Conservation (phyloP, 2,113 vertebrate species). For the Petrocephalus zakoni region DNA sequence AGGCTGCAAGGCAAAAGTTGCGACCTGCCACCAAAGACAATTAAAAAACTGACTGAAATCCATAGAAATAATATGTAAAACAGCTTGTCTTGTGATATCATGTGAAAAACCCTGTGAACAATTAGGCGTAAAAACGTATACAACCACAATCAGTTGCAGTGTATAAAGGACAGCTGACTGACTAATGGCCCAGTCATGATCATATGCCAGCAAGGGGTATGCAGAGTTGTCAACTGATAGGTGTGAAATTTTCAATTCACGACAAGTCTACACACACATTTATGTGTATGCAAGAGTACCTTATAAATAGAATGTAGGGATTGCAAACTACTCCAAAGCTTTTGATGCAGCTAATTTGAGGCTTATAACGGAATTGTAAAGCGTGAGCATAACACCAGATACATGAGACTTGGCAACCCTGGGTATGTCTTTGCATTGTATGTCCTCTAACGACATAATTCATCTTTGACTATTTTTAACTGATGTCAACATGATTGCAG, state of each 20-base stretch:
- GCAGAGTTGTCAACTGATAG: too few relatives aligned
- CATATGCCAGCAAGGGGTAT: not conserved
- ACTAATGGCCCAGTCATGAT: not conserved
- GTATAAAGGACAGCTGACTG: not conserved
- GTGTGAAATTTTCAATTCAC: too few relatives aligned
- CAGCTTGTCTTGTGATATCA: not conserved
- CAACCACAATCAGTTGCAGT: not conserved
- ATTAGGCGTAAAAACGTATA: not conserved
- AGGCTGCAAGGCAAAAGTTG: not conserved
- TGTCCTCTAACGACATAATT: not conserved
- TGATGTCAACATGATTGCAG: not conserved
- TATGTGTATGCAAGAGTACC: too few relatives aligned
- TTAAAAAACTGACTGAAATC: not conserved
- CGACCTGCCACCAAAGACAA: not conserved
- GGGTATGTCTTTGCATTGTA: not conserved
- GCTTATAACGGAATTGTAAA: too few relatives aligned
- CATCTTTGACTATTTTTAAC: not conserved
- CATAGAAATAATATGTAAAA: not conserved
- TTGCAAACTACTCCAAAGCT: too few relatives aligned
- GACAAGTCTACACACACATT: too few relatives aligned
- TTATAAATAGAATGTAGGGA: too few relatives aligned
- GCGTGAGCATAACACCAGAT: too few relatives aligned
- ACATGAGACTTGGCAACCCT: too few relatives aligned
- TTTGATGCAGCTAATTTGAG: too few relatives aligned
- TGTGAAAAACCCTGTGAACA: not conserved